Evolutionary conservation across 2,888 invertebrate species (phyloP).

Genomic region (Chouioia cunea): DNA sequence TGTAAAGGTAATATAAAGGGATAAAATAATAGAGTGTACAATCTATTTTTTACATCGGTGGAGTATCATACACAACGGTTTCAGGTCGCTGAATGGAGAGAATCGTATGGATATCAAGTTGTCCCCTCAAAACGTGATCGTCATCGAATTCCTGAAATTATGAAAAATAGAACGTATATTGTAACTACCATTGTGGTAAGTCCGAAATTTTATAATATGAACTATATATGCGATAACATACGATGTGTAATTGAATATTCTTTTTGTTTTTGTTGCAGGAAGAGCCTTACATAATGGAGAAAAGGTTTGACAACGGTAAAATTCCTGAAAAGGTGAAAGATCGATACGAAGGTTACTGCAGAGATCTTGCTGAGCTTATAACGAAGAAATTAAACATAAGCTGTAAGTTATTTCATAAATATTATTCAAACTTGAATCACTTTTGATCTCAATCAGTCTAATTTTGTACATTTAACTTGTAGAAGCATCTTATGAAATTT

Average conservation of each 20-base stretch:
- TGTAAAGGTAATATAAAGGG: slow-evolving; percentile 77
- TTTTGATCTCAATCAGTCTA: no score
- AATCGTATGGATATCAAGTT: slow-evolving; percentile 81
- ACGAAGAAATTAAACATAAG: slow-evolving; percentile 85
- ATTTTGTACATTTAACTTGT: not conserved
- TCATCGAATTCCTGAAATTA: slow-evolving; percentile 79
- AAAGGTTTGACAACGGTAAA: slow-evolving; percentile 75
- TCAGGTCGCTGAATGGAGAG: slow-evolving; percentile 89
- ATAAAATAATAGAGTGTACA: not conserved
- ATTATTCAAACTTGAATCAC: not conserved
- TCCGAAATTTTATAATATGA: slow-evolving; percentile 47
- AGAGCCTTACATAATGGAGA: slow-evolving; percentile 89
- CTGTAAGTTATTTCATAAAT: slow-evolving; percentile 74
- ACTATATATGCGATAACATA: no score
- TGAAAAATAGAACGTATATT: slow-evolving; percentile 86
- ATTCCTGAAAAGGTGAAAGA: slow-evolving; percentile 77
- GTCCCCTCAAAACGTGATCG: slow-evolving; percentile 83
- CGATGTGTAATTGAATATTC: no score
- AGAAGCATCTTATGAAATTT: not conserved
- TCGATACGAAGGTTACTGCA: slow-evolving; percentile 90
- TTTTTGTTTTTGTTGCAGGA: slow-evolving; percentile 71
- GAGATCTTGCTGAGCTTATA: slow-evolving; percentile 88
- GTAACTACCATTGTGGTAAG: slow-evolving; percentile 85
- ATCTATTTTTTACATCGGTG: not conserved
- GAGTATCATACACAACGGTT: not conserved